Evolutionary conservation across 2,113 vertebrate species (phyloP), one percentile per base, ranked within the genome.

Genomic region (Phyllopteryx taeniolatus): DNA sequence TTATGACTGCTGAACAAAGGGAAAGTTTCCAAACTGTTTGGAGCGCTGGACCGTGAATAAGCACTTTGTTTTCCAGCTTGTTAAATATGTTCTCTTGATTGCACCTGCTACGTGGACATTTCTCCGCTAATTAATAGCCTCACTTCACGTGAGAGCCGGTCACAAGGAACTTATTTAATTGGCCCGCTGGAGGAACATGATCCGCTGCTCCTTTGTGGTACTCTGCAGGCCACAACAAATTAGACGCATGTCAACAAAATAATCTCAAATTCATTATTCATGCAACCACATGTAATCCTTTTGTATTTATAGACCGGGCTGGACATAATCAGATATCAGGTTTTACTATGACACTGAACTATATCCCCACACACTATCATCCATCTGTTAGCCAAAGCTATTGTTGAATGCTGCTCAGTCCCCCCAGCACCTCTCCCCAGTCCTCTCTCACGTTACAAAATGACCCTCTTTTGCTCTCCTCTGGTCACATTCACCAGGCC

Each of bases 311-410:
- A 57, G 65, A 60, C 71, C 39, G 66, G 31, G 68, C 57, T 74
- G 43, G 65, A 51, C 70, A 75, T 80, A 79, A 85, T 84, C 75
- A 70, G 76, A 81, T 88, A 87, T 88, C 87, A 76, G 79, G 76
- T 90, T 88, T 57, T 72, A 68, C 80, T 73, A 6, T 76, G 79
- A 81, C 77, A 77, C 78, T 82, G 83, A 81, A 80, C 76, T 70
- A 68, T 79, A 79, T 75, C 73, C 60, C 65, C 76, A 71, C 72
- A 79, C 53, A 78, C 78, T 80, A 78, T 84, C 82, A 83, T 79
- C 89, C 90, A 92, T 91, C 89, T 91, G 89, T 82, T 85, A 78
- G 74, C 77, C 82, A 84, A 77, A 83, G 88, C 89, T 81, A 84
- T 89, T 84, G 85, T 87, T 87, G 76, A 89, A 82, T 72, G 73